A percentile compares a stretch with the other conserved stretches of the same genome.
Evolutionary conservation across 2,888 invertebrate genomes (phyloP).

Genomic region (Anarsia innoxiella): DNA sequence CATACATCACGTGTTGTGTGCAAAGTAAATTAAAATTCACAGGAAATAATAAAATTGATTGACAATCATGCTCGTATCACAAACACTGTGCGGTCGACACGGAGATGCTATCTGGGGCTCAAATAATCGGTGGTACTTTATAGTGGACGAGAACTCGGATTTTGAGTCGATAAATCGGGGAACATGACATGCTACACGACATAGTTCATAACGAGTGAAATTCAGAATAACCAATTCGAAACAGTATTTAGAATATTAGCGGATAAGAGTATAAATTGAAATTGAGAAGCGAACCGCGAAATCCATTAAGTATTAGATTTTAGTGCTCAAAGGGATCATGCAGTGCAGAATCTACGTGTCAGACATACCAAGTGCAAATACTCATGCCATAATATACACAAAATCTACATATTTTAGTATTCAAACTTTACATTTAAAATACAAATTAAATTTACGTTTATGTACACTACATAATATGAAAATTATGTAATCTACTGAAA

Average conservation of each 20-base stretch:
- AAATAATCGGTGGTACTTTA: background rate
- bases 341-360: conserved; percentile 50
- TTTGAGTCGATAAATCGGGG: background rate
- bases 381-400: conserved; percentile 29
- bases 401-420: background rate
- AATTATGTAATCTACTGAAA: too few species aligned
- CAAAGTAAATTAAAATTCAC: conserved; percentile 28
- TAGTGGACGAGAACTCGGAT: background rate
- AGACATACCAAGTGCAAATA: conserved; percentile 37
- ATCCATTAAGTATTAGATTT: conserved; percentile 16
- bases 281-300: conserved; percentile 15
- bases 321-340: conserved; percentile 43
- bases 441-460: too few species aligned
- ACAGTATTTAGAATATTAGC: conserved; percentile 20
- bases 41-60: conserved; percentile 18
- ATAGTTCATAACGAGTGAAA: conserved; percentile 13
- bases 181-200: background rate
- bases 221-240: conserved; percentile 59
- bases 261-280: too few species aligned
- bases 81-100: conserved; percentile 9
- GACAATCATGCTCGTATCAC: conserved; percentile 23
- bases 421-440: background rate
- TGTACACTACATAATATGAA: too few species aligned
- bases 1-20: conserved; percentile 31
- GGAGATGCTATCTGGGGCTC: background rate